phyloP scores from a whole-genome alignment of 1,140 invertebrate genomes.

The Lasioglossum baleicum region DNA sequence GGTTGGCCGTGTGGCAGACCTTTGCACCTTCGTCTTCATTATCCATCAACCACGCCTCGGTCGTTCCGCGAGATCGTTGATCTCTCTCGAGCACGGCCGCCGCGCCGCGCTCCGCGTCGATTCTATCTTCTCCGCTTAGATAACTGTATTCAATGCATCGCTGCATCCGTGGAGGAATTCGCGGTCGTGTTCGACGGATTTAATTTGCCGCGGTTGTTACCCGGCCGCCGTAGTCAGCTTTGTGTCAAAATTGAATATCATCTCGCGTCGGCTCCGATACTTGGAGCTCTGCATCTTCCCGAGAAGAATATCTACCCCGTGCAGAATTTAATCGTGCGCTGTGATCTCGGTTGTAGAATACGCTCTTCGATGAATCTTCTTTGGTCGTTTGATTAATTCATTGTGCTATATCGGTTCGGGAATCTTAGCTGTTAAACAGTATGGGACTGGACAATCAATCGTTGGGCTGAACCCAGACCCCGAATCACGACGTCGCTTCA shows the following conservation, averaged over 20 bases:
- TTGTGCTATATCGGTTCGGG: too few relatives aligned
- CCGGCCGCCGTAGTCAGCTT: not conserved
- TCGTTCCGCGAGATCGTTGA: conserved; percentile 54
- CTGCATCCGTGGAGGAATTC: conserved; percentile 4
- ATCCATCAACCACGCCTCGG: conserved; percentile 56
- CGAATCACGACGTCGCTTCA: too few relatives aligned
- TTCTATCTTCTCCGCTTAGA: conserved; percentile 33
- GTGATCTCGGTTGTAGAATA: too few relatives aligned
- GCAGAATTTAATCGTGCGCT: too few relatives aligned
- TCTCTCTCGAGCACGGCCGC: conserved; percentile 20
- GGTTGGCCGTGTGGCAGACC: conserved; percentile 45
- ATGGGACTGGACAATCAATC: too few relatives aligned
- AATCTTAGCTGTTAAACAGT: too few relatives aligned
- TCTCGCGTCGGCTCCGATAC: not conserved
- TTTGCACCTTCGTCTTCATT: conserved; percentile 65
- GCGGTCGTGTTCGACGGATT: conserved; percentile 10
- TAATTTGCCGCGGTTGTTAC: conserved; percentile 15
- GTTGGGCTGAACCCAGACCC: too few relatives aligned
- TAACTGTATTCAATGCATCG: conserved; percentile 40
- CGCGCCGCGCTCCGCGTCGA: too few relatives aligned
- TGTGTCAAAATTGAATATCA: not conserved
- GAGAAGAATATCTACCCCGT: too few relatives aligned
- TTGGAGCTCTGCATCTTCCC: too few relatives aligned
- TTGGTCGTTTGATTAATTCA: too few relatives aligned
- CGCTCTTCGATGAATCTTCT: too few relatives aligned